phyloP scores from a whole-genome alignment of 2,888 invertebrate genomes.

The Spialia ferax region DNA sequence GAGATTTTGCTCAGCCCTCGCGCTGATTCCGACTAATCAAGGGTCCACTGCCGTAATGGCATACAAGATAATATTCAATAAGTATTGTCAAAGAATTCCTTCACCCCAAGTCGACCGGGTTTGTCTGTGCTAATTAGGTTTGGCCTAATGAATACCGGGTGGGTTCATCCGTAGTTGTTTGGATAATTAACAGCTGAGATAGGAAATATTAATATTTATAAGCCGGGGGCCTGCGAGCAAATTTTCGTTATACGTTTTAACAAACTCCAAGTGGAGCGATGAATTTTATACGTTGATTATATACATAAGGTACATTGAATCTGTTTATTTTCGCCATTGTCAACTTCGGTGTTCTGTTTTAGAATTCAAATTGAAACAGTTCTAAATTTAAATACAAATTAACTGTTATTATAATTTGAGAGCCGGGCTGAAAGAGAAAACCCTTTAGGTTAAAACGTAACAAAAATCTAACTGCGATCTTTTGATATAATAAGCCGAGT shows the following conservation, averaged over 20 bases:
- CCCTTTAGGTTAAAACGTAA: constrained; percentile 11
- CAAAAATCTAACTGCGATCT: constrained; percentile 13
- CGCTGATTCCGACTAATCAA: constrained; percentile 13
- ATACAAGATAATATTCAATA: constrained; percentile 50
- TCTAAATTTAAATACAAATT: constrained; percentile 34
- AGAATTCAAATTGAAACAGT: constrained; percentile 37
- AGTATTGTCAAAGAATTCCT: constrained; percentile 61
- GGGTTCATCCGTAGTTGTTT: constrained; percentile 76
- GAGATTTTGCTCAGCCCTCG: constrained; percentile 7
- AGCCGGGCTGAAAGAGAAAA: constrained; percentile 19
- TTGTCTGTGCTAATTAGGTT: constrained; percentile 78
- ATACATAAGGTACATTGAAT: constrained; percentile 40
- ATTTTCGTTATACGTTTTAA: constrained; percentile 68
- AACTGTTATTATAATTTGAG: constrained; percentile 28
- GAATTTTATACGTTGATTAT: constrained; percentile 71
- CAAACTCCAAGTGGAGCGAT: constrained; percentile 60
- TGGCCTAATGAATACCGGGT: constrained; percentile 76
- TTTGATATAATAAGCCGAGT: constrained; percentile 23
- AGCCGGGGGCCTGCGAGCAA: constrained; percentile 61
- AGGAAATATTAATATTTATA: constrained; percentile 84
- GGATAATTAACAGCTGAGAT: constrained; percentile 80
- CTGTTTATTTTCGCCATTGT: constrained; percentile 40
- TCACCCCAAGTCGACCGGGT: constrained; percentile 60
- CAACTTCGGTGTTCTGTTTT: constrained; percentile 34
- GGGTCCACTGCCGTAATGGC: constrained; percentile 20